phyloP scores from a whole-genome alignment of 2,113 vertebrate species.

The Calidris pugnax region DNA sequence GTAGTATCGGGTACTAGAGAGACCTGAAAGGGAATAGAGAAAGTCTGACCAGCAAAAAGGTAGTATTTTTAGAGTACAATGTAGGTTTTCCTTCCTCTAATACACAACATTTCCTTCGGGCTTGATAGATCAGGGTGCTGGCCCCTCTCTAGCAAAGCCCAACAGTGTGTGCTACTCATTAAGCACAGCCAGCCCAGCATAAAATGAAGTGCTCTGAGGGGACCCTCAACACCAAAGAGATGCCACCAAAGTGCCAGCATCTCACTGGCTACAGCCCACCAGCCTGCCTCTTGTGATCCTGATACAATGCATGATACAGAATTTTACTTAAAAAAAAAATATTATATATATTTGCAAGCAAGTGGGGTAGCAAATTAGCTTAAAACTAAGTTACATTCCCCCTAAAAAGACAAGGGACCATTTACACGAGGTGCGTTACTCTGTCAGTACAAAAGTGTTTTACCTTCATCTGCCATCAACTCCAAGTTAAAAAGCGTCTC shows the following conservation, averaged over 20 bases:
- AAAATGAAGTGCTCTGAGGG: neutral
- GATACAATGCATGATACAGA: neutral
- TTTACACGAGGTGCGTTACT: neutral
- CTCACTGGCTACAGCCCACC: neutral
- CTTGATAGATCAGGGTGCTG: fast-evolving
- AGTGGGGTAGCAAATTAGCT: neutral
- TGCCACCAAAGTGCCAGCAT: neutral
- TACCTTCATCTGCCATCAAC: neutral
- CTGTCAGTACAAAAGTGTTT: neutral
- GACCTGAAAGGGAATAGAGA: neutral
- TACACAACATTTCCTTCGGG: neutral
- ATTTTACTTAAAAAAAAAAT: neutral
- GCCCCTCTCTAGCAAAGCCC: neutral
- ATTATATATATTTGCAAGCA: neutral
- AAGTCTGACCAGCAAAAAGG: neutral
- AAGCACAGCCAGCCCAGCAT: neutral
- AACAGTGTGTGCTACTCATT: neutral
- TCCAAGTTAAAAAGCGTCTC: neutral
- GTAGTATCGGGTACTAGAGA: neutral
- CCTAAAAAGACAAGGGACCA: neutral
- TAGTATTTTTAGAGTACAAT: neutral
- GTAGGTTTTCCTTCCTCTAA: neutral
- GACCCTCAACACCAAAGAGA: neutral
- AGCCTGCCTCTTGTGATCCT: neutral
- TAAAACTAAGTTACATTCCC: neutral